phyloP scores from a whole-genome alignment of 2,113 vertebrate species.

The Silurus asotus region DNA sequence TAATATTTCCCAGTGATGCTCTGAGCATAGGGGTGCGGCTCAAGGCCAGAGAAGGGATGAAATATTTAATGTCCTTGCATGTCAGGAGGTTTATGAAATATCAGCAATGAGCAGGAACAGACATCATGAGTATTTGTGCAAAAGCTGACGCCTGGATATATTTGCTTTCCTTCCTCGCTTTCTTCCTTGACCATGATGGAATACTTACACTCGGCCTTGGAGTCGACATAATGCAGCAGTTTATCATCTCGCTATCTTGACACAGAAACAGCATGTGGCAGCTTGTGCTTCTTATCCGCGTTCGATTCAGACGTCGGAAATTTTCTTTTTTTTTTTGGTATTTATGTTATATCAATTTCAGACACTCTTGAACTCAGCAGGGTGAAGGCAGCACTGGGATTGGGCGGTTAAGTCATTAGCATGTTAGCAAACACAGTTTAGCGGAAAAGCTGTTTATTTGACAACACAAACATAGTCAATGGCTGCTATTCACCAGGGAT shows the following conservation, averaged over 20 bases:
- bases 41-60: slow-evolving; percentile 35
- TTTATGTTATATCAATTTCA: slow-evolving; percentile 14
- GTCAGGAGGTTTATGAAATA: slow-evolving; percentile 27
- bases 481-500: background rate
- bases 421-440: background rate
- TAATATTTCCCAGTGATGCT: slow-evolving; percentile 35
- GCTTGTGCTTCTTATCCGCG: slow-evolving; percentile 2
- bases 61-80: slow-evolving; percentile 39
- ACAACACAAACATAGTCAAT: background rate
- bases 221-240: slow-evolving; percentile 16
- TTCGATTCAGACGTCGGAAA: background rate
- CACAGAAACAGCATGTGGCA: slow-evolving; percentile 10
- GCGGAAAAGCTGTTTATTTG: background rate
- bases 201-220: slow-evolving; percentile 23
- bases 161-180: slow-evolving; percentile 3
- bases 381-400: background rate
- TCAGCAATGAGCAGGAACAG: slow-evolving; percentile 27
- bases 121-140: slow-evolving; percentile 25
- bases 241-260: slow-evolving; percentile 14
- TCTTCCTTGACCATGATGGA: slow-evolving; percentile 11
- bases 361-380: background rate
- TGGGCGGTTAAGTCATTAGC: background rate
- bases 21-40: slow-evolving; percentile 27
- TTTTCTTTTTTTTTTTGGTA: background rate
- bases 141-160: slow-evolving; percentile 20